Evolutionary conservation across 2,888 invertebrate species (phyloP), one percentile per base, ranked within the genome.

Genomic region (Acleris emargana): DNA sequence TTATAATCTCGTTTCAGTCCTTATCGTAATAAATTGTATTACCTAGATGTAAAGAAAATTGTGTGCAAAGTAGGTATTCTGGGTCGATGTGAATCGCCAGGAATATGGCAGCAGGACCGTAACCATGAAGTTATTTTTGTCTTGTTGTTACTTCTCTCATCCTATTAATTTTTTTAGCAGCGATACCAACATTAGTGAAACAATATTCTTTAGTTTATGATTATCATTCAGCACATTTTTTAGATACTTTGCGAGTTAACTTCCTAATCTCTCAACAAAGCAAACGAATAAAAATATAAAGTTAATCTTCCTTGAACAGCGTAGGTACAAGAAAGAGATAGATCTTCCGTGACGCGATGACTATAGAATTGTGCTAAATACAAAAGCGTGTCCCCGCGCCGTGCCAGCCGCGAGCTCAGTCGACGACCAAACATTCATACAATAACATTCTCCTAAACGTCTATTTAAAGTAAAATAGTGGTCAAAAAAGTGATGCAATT

Each of bases 361-460:
- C 68, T 55, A 45, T 57, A 54, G 57, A 68, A 73, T 82, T 81
- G 80, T 80, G 77, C 77, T 76, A 71, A 78, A 76, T 81, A 87
- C 85, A 86, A 88, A 85, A 83, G 83, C 82, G 79, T 81, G 78
- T 77, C 78, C 80, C 75, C 76, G 57, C 55, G 69, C 74, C 72
- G 83, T 83, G 88, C 87, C 89, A 87, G 81, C 80, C 76, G 81
- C 78, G 60, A 66, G 73, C 70, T 86, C 87, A 88, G 87, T 88
- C 78, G 74, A 71, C 80, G 68, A 67, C 80, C 78, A 81, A 86
- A 82, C 88, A 83, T 77, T 80, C 80, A 69, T 76, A 83, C 82
- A 86, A 87, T 80, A 86, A 84, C 84, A 83, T 81, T 77, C 76
- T 76, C 77, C 74, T 72, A 68, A 72, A 69, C 55, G 68, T 70